These are phyloP conservation scores for Orthosia cruda DNA, from an alignment of 2,888 invertebrate species.

Conservation along the genomic window DNA sequence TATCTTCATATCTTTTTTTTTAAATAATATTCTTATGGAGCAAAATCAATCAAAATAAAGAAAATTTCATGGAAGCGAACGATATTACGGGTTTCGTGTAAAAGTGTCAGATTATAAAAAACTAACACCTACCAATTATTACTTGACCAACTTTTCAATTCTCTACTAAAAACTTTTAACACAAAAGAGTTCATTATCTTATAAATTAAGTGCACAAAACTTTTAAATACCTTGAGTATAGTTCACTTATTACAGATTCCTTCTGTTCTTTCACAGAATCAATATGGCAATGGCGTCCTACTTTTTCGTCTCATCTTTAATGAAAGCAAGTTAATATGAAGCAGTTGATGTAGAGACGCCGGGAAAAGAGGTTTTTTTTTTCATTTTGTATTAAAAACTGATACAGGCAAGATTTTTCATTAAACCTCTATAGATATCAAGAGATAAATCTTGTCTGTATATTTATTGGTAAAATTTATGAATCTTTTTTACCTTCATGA, in stretches of 20 bases:
- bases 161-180: not conserved
- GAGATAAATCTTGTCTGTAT: not conserved
- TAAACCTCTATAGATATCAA: not conserved
- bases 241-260: constrained; percentile 51
- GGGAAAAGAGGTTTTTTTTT: constrained; percentile 8
- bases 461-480: not conserved
- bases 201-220: constrained; percentile 9
- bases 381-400: constrained; percentile 17
- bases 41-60: not conserved
- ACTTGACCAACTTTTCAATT: not conserved
- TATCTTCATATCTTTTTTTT: not conserved
- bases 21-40: not conserved
- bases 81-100: too few relatives aligned
- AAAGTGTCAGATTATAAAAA: not conserved
- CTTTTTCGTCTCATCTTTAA: constrained; percentile 48
- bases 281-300: constrained; percentile 38
- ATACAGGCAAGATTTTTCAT: not conserved
- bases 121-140: not conserved
- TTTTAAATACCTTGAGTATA: constrained; percentile 22
- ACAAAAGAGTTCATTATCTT: not conserved
- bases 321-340: constrained; percentile 45
- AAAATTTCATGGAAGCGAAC: not conserved
- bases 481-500: not conserved
- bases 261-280: constrained; percentile 29
- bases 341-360: constrained; percentile 2